These are phyloP conservation scores for Crepidodera aurea DNA, from an alignment of 2,888 invertebrate genomes.

Conservation along the genomic window DNA sequence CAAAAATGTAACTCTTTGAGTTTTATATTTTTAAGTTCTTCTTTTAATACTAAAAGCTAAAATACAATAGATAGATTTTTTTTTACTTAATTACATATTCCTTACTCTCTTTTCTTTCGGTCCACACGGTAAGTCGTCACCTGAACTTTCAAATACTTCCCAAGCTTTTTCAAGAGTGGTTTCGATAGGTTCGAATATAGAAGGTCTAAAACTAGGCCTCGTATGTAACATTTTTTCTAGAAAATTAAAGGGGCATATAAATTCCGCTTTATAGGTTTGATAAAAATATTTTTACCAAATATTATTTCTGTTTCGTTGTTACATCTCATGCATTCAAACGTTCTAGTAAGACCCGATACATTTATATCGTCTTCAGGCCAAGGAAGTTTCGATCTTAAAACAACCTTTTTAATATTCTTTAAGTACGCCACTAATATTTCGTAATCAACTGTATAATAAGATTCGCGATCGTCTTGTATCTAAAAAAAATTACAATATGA, in stretches of 20 bases:
- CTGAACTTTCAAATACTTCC: constrained; percentile 32
- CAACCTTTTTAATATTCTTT: constrained; percentile 41
- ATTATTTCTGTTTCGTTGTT: constrained; percentile 30
- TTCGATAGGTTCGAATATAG: constrained; percentile 36
- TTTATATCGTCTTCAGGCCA: constrained; percentile 42
- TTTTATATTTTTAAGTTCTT: too few relatives aligned
- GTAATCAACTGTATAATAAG: constrained; percentile 31
- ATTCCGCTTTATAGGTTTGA: too few relatives aligned
- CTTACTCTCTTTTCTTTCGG: constrained; percentile 33
- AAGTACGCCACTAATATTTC: constrained; percentile 36
- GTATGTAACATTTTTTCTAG: constrained; percentile 15
- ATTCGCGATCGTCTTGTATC: constrained; percentile 30
- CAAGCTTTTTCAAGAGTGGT: constrained; percentile 32
- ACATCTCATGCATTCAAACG: constrained; percentile 38
- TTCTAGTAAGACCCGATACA: constrained; percentile 39
- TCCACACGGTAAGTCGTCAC: constrained; percentile 32
- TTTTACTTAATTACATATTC: neutral
- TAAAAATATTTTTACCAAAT: constrained; percentile 19
- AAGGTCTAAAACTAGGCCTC: constrained; percentile 18
- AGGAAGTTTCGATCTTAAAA: constrained; percentile 42
- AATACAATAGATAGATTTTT: too few relatives aligned
- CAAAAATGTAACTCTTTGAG: too few relatives aligned
- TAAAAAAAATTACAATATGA: constrained; percentile 11
- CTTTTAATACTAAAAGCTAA: too few relatives aligned
- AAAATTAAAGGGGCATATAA: neutral